Percentiles rank a stretch among this genome's conserved stretches.
Conservation (phyloP, 2,888 invertebrate genomes). For the Cerceris rybyensis region DNA sequence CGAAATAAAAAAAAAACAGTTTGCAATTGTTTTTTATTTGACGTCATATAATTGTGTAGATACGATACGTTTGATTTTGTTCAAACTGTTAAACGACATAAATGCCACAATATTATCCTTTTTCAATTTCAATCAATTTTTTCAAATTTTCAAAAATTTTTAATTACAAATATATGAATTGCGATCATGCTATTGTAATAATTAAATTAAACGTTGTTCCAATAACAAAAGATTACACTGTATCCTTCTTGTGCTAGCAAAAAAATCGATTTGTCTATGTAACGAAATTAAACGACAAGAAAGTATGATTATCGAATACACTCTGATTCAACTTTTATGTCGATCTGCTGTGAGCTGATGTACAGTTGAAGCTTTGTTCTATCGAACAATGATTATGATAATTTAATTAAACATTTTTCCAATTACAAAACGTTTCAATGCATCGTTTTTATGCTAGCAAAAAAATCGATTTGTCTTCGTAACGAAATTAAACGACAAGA, state of each 20-base stretch:
- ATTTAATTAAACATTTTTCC: background rate
- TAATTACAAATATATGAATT: too few species aligned
- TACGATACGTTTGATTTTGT: background rate
- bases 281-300: background rate
- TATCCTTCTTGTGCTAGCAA: too few species aligned
- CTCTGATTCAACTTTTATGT: background rate
- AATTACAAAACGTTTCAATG: background rate
- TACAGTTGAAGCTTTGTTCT: constrained; percentile 69
- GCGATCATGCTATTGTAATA: constrained; percentile 46
- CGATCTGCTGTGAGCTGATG: constrained; percentile 44
- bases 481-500: background rate
- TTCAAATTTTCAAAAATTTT: too few species aligned
- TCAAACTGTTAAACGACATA: background rate
- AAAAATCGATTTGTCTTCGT: background rate
- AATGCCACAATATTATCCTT: too few species aligned
- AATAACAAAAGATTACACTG: background rate
- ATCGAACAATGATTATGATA: constrained; percentile 64
- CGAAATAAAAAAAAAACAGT: background rate
- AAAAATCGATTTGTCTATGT: background rate
- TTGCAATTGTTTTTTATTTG: background rate
- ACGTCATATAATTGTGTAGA: background rate
- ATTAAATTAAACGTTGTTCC: background rate
- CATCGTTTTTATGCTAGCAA: background rate
- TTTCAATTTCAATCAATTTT: too few species aligned
- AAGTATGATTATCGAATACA: background rate